Conservation (phyloP, 2,797 vertebrate genomes). For the Glyptemys insculpta region DNA sequence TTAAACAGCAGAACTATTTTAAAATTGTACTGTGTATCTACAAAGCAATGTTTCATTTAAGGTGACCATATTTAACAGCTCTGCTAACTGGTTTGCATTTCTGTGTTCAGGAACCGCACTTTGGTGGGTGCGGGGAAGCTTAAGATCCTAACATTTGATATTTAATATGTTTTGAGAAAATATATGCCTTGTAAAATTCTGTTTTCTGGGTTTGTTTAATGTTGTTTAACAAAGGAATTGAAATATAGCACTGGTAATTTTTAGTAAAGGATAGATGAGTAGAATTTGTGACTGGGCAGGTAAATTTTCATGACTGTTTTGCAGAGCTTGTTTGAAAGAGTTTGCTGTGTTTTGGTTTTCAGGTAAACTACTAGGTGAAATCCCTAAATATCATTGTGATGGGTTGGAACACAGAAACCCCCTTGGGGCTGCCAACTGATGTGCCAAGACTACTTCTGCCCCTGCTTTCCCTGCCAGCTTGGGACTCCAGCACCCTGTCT, state of each 20-base stretch:
- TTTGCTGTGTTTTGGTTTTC: constrained; percentile 42
- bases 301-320: not conserved
- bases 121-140: not conserved
- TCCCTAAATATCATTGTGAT: not conserved
- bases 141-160: not conserved
- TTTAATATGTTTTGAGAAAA: constrained; percentile 17
- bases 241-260: not conserved
- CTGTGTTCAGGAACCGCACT: too few relatives aligned
- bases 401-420: too few relatives aligned
- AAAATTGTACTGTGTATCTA: constrained; percentile 32
- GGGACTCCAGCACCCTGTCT: too few relatives aligned
- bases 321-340: not conserved
- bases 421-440: too few relatives aligned
- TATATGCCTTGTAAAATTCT: constrained; percentile 7
- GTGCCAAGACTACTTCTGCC: too few relatives aligned
- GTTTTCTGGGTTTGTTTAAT: not conserved
- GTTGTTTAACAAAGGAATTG: constrained; percentile 6
- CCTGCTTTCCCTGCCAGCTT: too few relatives aligned
- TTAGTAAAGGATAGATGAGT: too few relatives aligned
- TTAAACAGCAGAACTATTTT: constrained; percentile 34
- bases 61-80: not conserved
- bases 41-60: constrained; percentile 28
- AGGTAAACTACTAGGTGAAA: constrained; percentile 45
- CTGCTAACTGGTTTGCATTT: constrained; percentile 27
- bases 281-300: not conserved